Percentiles rank a stretch among this genome's conserved stretches.
phyloP scores from a whole-genome alignment of 2,888 invertebrate species.

The Diachrysia chrysitis region DNA sequence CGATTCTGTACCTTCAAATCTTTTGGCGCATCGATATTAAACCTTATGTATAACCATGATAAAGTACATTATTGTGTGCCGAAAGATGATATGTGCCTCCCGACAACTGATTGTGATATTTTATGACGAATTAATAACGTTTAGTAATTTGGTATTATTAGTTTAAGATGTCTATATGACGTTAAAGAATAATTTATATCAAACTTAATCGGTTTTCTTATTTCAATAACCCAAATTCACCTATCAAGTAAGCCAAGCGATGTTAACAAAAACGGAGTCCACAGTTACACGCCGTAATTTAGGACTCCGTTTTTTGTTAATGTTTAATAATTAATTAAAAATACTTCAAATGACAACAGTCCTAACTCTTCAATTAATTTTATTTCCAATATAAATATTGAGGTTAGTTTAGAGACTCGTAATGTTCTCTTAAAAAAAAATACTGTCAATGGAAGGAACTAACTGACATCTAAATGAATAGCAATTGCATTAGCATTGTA shows the following conservation, averaged over 20 bases:
- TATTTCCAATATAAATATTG: too few species aligned
- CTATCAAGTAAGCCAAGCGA: not conserved
- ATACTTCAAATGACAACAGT: too few species aligned
- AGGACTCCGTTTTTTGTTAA: too few species aligned
- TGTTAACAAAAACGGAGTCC: too few species aligned
- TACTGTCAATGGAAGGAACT: too few species aligned
- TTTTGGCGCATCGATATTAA: constrained; percentile 37
- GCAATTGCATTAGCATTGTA: too few species aligned
- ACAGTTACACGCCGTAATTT: too few species aligned
- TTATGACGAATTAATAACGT: constrained; percentile 60
- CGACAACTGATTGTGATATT: constrained; percentile 72
- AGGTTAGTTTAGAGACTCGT: too few species aligned
- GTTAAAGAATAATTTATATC: constrained; percentile 56
- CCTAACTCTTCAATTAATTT: too few species aligned
- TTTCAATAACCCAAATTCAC: constrained; percentile 5
- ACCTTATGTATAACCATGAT: not conserved
- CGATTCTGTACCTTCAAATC: constrained; percentile 24
- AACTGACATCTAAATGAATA: too few species aligned
- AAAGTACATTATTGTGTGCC: constrained; percentile 27
- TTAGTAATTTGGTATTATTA: constrained; percentile 71
- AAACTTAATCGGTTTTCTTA: constrained; percentile 26
- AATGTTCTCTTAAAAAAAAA: too few species aligned
- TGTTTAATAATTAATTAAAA: too few species aligned
- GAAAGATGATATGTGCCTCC: constrained; percentile 50
- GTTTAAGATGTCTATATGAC: constrained; percentile 62